Conservation (phyloP, 2,888 invertebrate species). For the Euspilapteryx auroguttella region DNA sequence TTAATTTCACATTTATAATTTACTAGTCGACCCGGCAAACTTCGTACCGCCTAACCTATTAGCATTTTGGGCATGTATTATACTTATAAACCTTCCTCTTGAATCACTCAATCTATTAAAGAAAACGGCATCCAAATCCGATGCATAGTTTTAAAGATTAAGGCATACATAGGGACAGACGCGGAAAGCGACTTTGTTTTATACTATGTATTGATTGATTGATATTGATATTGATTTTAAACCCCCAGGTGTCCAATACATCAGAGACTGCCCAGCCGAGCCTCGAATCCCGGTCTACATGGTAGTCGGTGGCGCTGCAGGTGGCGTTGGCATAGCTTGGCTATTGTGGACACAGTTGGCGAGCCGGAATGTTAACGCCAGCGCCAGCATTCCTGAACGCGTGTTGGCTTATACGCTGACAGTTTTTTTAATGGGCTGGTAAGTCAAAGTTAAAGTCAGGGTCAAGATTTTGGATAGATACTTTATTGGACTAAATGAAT, state of each 20-base stretch:
- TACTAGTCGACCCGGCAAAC: too few species aligned
- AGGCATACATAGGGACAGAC: too few species aligned
- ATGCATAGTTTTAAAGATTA: too few species aligned
- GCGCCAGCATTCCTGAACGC: slow-evolving; percentile 55
- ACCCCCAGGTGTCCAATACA: slow-evolving; percentile 75
- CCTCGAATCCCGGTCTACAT: slow-evolving; percentile 79
- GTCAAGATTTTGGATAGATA: too few species aligned
- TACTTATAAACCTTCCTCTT: too few species aligned
- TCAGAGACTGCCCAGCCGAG: slow-evolving; percentile 77
- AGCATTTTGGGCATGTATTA: too few species aligned
- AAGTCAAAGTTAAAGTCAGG: too few species aligned
- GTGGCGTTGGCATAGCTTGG: slow-evolving; percentile 71
- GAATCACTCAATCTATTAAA: too few species aligned
- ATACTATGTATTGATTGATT: neutral
- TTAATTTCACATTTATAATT: too few species aligned
- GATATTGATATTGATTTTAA: neutral
- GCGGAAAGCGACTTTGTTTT: neutral
- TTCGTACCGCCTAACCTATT: too few species aligned
- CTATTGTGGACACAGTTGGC: slow-evolving; percentile 67
- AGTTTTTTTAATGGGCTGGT: slow-evolving; percentile 71
- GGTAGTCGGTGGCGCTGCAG: slow-evolving; percentile 80
- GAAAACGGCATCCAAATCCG: too few species aligned
- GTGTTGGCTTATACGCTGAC: slow-evolving; percentile 70
- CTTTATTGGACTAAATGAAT: too few species aligned
- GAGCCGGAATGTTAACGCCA: slow-evolving; percentile 59